Conservation (phyloP, 2,113 vertebrate species). For the Chaetorhynchus papuensis region DNA sequence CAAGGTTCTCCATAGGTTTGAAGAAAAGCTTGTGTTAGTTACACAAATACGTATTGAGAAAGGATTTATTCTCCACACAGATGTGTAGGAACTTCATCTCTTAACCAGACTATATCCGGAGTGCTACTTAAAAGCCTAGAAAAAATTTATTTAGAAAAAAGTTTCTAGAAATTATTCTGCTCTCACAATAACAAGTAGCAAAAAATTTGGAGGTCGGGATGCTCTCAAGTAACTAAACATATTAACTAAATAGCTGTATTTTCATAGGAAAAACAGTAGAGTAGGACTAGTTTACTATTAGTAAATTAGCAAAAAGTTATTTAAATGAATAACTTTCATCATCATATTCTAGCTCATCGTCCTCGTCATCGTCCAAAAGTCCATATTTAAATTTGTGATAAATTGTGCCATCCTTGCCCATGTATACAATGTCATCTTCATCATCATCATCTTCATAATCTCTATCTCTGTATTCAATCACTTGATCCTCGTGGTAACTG, state of each 20-base stretch:
- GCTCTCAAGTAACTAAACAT: neutral
- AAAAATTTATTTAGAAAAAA: neutral
- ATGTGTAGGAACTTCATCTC: neutral
- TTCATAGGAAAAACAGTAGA: neutral
- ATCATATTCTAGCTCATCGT: slow-evolving; percentile 88
- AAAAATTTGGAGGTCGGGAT: neutral
- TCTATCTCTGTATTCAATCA: slow-evolving; percentile 80
- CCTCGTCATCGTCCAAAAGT: slow-evolving; percentile 81
- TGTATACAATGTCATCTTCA: slow-evolving; percentile 90
- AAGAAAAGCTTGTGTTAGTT: neutral
- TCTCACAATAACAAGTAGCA: neutral
- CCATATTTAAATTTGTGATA: slow-evolving; percentile 91
- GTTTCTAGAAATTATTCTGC: neutral
- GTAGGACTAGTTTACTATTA: neutral
- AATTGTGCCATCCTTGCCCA: slow-evolving; percentile 88
- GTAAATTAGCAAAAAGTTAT: slow-evolving; percentile 45
- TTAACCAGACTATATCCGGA: neutral
- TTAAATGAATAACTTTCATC: slow-evolving; percentile 86
- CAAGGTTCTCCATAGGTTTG: neutral
- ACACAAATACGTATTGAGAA: neutral
- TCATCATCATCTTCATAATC: slow-evolving; percentile 76
- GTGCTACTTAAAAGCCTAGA: neutral
- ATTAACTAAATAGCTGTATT: neutral
- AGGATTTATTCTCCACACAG: neutral
- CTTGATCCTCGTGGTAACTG: slow-evolving; percentile 74